Conservation (phyloP, 2,888 invertebrate genomes). For the Argyresthia goedartella region DNA sequence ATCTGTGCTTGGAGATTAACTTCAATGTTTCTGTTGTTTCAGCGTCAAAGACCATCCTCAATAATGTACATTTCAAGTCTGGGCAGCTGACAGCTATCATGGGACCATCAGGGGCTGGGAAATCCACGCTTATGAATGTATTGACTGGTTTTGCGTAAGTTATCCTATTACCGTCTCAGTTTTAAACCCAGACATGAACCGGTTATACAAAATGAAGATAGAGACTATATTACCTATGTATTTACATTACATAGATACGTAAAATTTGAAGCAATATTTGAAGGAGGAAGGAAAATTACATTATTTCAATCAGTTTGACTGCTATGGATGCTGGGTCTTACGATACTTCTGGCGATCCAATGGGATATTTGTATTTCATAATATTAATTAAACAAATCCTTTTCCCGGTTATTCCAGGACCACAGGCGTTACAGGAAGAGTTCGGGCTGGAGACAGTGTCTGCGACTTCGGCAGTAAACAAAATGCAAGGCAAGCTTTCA, state of each 20-base stretch:
- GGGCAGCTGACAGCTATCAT: slow-evolving; percentile 90
- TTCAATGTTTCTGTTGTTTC: slow-evolving; percentile 12
- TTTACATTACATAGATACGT: too few relatives aligned
- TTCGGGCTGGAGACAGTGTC: slow-evolving; percentile 75
- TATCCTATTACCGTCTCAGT: slow-evolving; percentile 24
- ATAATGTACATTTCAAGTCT: slow-evolving; percentile 77
- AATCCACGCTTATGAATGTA: slow-evolving; percentile 92
- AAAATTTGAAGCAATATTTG: too few relatives aligned
- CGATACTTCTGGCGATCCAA: too few relatives aligned
- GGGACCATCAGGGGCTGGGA: slow-evolving; percentile 92
- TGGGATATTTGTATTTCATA: too few relatives aligned
- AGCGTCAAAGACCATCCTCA: slow-evolving; percentile 78
- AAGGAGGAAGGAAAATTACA: too few relatives aligned
- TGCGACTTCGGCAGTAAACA: slow-evolving; percentile 57
- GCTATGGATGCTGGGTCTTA: too few relatives aligned
- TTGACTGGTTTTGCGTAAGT: slow-evolving; percentile 89
- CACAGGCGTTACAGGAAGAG: slow-evolving; percentile 74
- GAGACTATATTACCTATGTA: too few relatives aligned
- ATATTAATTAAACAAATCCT: too few relatives aligned
- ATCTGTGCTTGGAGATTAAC: too few relatives aligned
- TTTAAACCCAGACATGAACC: slow-evolving; percentile 42
- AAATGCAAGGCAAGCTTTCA: slow-evolving; percentile 36
- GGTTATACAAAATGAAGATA: too few relatives aligned
- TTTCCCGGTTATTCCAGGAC: slow-evolving; percentile 42
- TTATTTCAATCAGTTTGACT: too few relatives aligned